A percentile compares a stretch with the other conserved stretches of the same genome.
phyloP scores from a whole-genome alignment of 2,888 invertebrate genomes.

The Leptopilina drosophilae region DNA sequence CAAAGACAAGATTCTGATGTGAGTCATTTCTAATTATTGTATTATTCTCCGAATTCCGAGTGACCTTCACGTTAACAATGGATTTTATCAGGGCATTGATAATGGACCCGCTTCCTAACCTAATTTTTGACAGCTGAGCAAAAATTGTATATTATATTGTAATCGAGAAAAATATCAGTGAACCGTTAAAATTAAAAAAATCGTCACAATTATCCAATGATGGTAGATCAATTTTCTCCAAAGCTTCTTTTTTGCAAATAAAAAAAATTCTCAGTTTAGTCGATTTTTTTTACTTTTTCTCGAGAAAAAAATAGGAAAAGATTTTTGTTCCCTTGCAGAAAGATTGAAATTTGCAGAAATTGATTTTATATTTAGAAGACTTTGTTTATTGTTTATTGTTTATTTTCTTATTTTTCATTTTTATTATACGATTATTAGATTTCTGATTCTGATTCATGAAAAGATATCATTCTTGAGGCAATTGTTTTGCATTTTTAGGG shows the following conservation, averaged over 20 bases:
- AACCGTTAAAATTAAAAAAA: conserved; percentile 19
- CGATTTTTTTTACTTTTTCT: background rate
- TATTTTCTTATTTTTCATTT: too few relatives aligned
- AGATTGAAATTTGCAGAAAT: too few relatives aligned
- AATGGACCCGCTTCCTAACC: conserved; percentile 51
- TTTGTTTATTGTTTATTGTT: too few relatives aligned
- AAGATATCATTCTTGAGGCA: too few relatives aligned
- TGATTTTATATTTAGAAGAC: too few relatives aligned
- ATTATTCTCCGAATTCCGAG: conserved; percentile 8
- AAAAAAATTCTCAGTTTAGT: conserved; percentile 8
- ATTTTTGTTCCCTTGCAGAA: too few relatives aligned
- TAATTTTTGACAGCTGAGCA: conserved; percentile 50
- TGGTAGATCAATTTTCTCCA: conserved; percentile 22
- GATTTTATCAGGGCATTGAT: conserved; percentile 8
- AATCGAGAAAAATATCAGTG: conserved; percentile 21
- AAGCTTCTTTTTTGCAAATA: background rate
- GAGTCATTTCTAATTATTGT: conserved; percentile 66
- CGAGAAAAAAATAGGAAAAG: too few relatives aligned
- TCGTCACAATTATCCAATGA: conserved; percentile 26
- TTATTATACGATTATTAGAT: too few relatives aligned
- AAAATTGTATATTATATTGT: background rate
- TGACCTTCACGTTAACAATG: conserved; percentile 26
- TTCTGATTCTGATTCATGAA: too few relatives aligned
- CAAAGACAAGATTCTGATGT: conserved; percentile 86
- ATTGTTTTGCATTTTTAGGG: too few relatives aligned